Base-by-base conservation (phyloP, 2,888 invertebrate genomes). In the Petrolisthes cinctipes region DNA sequence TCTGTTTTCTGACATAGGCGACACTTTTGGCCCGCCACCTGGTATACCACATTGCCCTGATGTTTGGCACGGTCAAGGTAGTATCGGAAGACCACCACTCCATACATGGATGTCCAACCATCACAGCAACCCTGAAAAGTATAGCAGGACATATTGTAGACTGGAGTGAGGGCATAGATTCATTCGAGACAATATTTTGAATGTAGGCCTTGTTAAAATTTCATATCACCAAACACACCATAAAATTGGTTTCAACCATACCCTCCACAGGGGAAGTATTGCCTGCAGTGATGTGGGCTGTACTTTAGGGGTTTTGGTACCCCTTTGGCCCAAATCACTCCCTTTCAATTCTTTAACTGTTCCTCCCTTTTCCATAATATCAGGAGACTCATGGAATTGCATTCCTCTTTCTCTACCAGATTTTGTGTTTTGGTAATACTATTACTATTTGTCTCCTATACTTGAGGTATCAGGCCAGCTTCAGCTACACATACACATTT, bases 61-160 rank as follows among this genome's bases (percentile, higher is more conserved):
- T 54, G 37, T 6, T 11, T 11, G 7, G 5, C 11, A 20, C 51
- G 14, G 75, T 89, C 84, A 73, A 81, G 82, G 23, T 82, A 81
- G 75, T 68, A 89, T 7, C 73, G 75, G 79, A 89, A 89, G 37
- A 86, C 85, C 54, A 89, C 89, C 11, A 89, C 73, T 3, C 89
- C 89, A 53, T 86, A 82, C 89, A 89, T 89, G 82, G 84, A 85
- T 51, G 89, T 89, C 89, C 89, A 89, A 2, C 89, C 89, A 51
- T 89, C 89, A 6, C 73, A 61, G 82, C 89, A 89, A 0, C 11
- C n/a, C 89, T 89, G 82, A 5, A 68, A 76, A n/a, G 56, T 0
- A 68, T 37, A 66, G n/a, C 6, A 61, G 20, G 5, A 14, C 3
- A 71, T 6, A 17, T n/a, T 23, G 14, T 20, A 71, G 66, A 17